A percentile compares a stretch with the other conserved stretches of the same genome.
Evolutionary conservation across 2,113 vertebrate genomes (phyloP).

Genomic region (Pollachius pollachius): DNA sequence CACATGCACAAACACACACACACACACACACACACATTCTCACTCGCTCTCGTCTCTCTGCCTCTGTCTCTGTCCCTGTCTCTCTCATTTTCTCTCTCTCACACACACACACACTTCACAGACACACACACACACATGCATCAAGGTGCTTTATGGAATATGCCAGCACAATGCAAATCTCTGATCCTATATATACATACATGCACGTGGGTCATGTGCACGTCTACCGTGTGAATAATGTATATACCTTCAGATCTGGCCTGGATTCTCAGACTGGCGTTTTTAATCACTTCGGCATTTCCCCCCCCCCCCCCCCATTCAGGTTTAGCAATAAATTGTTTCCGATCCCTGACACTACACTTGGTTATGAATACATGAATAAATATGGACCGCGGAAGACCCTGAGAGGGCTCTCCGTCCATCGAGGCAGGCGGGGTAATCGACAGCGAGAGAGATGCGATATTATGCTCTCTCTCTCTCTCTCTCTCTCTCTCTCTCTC

Average conservation of each 20-base stretch:
- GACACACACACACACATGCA: neutral
- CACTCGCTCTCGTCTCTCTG: no score
- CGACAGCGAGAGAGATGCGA: constrained; percentile 17
- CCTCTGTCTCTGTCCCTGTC: no score
- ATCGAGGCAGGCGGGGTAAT: constrained; percentile 47
- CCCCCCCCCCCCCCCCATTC: neutral
- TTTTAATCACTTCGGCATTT: constrained; percentile 47
- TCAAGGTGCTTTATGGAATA: neutral
- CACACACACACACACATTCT: no score
- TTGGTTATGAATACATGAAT: constrained; percentile 65
- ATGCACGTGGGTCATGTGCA: neutral
- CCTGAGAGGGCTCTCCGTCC: constrained; percentile 31
- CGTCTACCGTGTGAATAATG: constrained; percentile 4
- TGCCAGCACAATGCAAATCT: no score
- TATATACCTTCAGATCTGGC: constrained; percentile 25
- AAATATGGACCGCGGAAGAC: constrained; percentile 33
- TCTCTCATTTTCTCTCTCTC: no score
- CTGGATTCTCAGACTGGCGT: constrained; percentile 41
- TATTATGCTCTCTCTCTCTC: no score
- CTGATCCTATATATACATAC: neutral
- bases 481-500: no score
- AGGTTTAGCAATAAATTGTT: constrained; percentile 55
- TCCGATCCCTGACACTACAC: constrained; percentile 57
- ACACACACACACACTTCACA: neutral
- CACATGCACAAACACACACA: neutral